Evolutionary conservation across 35 echinoderm and acorn worm genomes (phyloP).

Genomic region (Anneissia japonica): DNA sequence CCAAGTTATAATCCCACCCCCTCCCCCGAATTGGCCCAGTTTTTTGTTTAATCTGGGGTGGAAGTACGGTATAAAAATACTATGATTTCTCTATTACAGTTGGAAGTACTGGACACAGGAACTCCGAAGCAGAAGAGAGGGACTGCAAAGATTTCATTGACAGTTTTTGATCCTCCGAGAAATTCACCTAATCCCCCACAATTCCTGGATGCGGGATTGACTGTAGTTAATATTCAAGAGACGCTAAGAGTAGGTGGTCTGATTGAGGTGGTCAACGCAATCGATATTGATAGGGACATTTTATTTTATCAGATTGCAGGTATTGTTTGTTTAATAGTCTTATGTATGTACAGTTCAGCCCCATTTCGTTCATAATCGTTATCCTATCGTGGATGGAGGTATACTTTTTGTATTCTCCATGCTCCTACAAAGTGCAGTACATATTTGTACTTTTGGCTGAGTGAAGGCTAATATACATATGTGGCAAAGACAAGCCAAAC

Average conservation of each 20-base stretch:
- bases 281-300: neutral
- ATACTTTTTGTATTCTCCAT: too few species aligned
- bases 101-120: constrained; percentile 90
- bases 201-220: neutral
- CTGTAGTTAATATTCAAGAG: neutral
- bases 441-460: too few species aligned
- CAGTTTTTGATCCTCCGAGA: constrained; percentile 16
- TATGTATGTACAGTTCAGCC: too few species aligned
- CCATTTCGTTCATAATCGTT: too few species aligned
- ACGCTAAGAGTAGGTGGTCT: neutral
- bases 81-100: constrained; percentile 22
- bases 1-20: too few species aligned
- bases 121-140: constrained; percentile 36
- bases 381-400: too few species aligned
- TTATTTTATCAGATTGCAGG: neutral
- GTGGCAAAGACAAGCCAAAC: too few species aligned
- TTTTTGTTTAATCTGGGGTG: neutral
- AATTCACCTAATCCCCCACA: constrained; percentile 43
- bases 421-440: too few species aligned
- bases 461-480: too few species aligned
- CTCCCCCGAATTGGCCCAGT: too few species aligned
- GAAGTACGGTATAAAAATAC: neutral
- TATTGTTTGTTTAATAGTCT: too few species aligned
- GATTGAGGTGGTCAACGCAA: neutral
- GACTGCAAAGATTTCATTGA: constrained; percentile 38